phyloP scores from a whole-genome alignment of 2,113 vertebrate genomes.

The Ammodytes marinus region DNA sequence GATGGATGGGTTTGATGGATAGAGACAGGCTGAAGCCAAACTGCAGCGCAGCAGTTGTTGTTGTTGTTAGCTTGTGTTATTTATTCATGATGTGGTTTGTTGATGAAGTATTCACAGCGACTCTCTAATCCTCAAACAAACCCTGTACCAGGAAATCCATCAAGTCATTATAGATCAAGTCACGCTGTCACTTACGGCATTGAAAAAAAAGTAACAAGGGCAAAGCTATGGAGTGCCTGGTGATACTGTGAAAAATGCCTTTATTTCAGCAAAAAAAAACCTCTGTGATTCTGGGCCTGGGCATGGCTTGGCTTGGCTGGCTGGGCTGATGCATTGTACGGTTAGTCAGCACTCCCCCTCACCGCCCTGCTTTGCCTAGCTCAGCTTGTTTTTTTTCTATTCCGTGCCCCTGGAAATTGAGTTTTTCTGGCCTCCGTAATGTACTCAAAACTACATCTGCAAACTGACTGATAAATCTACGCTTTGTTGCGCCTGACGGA shows the following conservation, averaged over 20 bases:
- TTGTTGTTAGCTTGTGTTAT: slow-evolving; percentile 41
- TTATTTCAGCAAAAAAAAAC: slow-evolving; percentile 60
- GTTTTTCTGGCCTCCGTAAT: slow-evolving; percentile 75
- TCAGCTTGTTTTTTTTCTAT: slow-evolving; percentile 71
- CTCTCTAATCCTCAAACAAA: slow-evolving; percentile 25
- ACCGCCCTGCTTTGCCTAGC: slow-evolving; percentile 62
- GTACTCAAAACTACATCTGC: slow-evolving; percentile 79
- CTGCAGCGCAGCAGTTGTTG: slow-evolving; percentile 41
- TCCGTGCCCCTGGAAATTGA: slow-evolving; percentile 71
- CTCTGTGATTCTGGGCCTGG: slow-evolving; percentile 30
- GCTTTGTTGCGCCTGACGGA: slow-evolving; percentile 72
- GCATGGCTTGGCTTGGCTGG: neutral
- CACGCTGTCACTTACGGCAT: slow-evolving; percentile 50
- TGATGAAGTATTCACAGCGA: slow-evolving; percentile 53
- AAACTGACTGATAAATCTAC: slow-evolving; percentile 79
- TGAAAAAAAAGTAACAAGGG: slow-evolving; percentile 68
- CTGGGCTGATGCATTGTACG: slow-evolving; percentile 55
- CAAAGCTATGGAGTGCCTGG: slow-evolving; percentile 35
- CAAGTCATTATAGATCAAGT: slow-evolving; percentile 67
- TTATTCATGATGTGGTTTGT: slow-evolving; percentile 45
- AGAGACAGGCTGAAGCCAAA: slow-evolving; percentile 41
- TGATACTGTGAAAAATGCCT: slow-evolving; percentile 62
- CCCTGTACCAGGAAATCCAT: slow-evolving; percentile 40
- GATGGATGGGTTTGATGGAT: slow-evolving; percentile 60
- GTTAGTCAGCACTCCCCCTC: slow-evolving; percentile 73